Evolutionary conservation across 2,797 vertebrate genomes (phyloP), one percentile per base, ranked within the genome.

Genomic region (Dicrostonyx torquatus): DNA sequence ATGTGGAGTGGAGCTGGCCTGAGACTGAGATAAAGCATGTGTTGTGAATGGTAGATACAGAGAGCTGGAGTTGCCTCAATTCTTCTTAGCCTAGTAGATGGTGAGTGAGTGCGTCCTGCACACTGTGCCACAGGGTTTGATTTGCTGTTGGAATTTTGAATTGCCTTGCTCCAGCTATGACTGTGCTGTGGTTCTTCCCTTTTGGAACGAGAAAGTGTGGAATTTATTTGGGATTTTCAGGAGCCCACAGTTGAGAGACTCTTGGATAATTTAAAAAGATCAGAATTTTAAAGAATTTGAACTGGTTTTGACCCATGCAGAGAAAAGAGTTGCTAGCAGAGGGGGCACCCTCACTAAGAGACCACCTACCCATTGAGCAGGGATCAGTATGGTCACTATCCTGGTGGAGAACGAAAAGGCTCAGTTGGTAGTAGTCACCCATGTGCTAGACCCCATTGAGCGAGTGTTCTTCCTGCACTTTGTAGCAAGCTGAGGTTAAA

Each of bases 381-480:
- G 2, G 11, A 6, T 24, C 34, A 37, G 14, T 55, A 79, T 34
- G 13, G 50, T 37, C 34, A n/a, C 20, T 12, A 20, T n/a, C 1
- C 1, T 55, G 34, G 34, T 37, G 34, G 17, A 79, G 20, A 79
- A 55, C 20, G 37, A 55, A 50, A 37, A 79, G 22, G 18, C 50
- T 24, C 77, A 79, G 34, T 50, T 24, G 3, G 12, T 37, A 12
- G 50, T 37, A 55, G 37, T 58, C 34, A 37, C 5, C 18, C 17
- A 0, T 10, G 0, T 0, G 0, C 4, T 24, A 72, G 37, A 72
- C 37, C 2, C 50, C 50, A 58, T 37, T 79, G 50, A 55, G 18
- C 18, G 4, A 72, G 37, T 72, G 1, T 22, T 72, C 9, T 40
- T 40, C 20, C n/a, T 24, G 37, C 4, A 10, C 7, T 53, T 31